Base-by-base conservation (phyloP, 1,140 invertebrate species). In the Drosophila pseudoananassae region DNA sequence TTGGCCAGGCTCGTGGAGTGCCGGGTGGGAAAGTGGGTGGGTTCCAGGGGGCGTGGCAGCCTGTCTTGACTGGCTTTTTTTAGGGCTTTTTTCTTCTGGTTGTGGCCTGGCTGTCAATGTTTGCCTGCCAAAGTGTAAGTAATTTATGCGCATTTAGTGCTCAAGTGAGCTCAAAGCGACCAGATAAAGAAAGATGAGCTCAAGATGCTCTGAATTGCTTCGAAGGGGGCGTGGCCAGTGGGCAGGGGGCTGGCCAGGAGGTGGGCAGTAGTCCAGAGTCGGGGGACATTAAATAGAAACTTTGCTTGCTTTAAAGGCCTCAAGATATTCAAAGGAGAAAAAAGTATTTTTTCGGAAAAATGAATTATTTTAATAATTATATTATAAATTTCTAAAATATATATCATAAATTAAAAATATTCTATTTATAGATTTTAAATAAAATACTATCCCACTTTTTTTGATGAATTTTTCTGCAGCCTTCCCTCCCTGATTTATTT, bases 71-170 rank as follows among this genome's bases (percentile, higher is more conserved):
- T 17, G 17, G 17, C 49, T 70, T 45, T 56, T 49, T 69, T 65
- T 68, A 38, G 49, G 49, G 8, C 56, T 61, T 12, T 10, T 38
- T n/a, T 15, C 14, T 4, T 43, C 40, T 4, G 4, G 40, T 15
- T 7, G 14, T n/a, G 36, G n/a, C 4, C 15, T 12, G 3, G 8
- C 71, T 81, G 82, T 85, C 82, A 87, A 87, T 87, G 82, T 87
- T 87, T 87, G 83, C 83, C 69, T 76, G 83, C 60, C 83, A 88
- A 87, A 87, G 82, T 87, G 83, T 87, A 87, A 87, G 78, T 88
- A 87, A 88, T 87, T 87, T 87, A 87, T 87, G 82, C 83, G 78
- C 83, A 87, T 87, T 87, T 87, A 87, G 82, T 76, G 78, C 82
- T 88, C 55, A 88, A 87, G 82, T 87, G 83, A 69, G 78, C 82